Percentiles rank a stretch among this genome's conserved stretches.
These are phyloP conservation scores for Tiliacea aurago DNA, from an alignment of 2,888 invertebrate genomes.

Conservation along the genomic window DNA sequence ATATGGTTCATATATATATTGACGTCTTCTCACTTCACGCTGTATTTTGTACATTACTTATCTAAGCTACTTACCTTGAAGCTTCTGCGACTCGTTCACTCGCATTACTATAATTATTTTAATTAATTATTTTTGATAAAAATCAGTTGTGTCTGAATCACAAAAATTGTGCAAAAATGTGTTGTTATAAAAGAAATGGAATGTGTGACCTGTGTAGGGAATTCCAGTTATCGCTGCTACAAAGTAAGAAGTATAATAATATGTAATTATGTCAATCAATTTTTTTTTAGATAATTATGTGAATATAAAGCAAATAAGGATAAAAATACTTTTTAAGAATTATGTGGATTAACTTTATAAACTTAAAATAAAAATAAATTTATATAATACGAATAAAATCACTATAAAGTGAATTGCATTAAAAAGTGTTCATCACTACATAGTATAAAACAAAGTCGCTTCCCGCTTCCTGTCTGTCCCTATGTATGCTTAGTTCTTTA, in stretches of 20 bases:
- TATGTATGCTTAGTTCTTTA: too few species aligned
- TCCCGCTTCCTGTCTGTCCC: too few species aligned
- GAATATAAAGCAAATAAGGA: not conserved
- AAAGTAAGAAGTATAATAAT: slow-evolving; percentile 79
- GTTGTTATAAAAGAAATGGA: slow-evolving; percentile 86
- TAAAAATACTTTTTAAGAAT: not conserved
- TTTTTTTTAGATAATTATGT: not conserved
- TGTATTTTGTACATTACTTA: slow-evolving; percentile 88
- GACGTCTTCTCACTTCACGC: slow-evolving; percentile 82
- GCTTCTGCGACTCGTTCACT: slow-evolving; percentile 81
- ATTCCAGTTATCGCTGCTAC: slow-evolving; percentile 84
- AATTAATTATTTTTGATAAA: slow-evolving; percentile 64
- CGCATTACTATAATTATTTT: slow-evolving; percentile 75
- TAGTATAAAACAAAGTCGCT: too few species aligned
- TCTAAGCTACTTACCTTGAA: slow-evolving; percentile 89
- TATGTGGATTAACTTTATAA: not conserved
- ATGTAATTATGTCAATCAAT: slow-evolving; percentile 33
- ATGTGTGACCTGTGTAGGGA: slow-evolving; percentile 88
- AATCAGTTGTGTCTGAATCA: slow-evolving; percentile 48
- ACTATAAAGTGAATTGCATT: not conserved
- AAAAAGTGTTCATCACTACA: not conserved
- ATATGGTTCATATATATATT: slow-evolving; percentile 89
- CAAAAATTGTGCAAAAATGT: slow-evolving; percentile 79
- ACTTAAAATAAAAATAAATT: not conserved
- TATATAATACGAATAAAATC: not conserved